Percentiles rank a stretch among this genome's conserved stretches.
phyloP scores from a whole-genome alignment of 2,113 vertebrate species.

The Mesocricetus auratus region DNA sequence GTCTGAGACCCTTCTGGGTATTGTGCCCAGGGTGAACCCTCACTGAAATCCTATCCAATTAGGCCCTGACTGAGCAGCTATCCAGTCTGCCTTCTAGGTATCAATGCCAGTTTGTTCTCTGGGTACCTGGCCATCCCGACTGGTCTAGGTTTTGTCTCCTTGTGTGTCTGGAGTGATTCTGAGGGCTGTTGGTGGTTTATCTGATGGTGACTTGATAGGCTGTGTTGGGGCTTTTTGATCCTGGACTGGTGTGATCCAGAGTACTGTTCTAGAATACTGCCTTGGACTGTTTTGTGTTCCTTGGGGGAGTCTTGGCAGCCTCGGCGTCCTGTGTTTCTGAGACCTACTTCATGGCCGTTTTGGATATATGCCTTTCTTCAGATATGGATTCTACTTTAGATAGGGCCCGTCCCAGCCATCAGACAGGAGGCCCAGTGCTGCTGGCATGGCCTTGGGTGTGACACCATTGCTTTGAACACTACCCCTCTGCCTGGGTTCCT shows the following conservation, averaged over 20 bases:
- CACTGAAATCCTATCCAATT: background rate
- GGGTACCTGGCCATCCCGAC: background rate
- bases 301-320: background rate
- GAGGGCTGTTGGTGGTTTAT: background rate
- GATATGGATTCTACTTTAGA: background rate
- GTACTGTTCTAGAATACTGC: background rate
- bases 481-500: constrained; percentile 37
- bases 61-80: background rate
- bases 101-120: background rate
- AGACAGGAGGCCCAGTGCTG: background rate
- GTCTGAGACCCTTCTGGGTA: background rate
- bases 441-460: background rate
- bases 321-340: background rate
- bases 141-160: background rate
- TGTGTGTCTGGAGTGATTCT: background rate
- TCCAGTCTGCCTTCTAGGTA: background rate
- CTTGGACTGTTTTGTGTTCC: background rate
- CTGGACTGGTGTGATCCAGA: background rate
- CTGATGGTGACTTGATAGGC: background rate
- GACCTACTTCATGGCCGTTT: background rate
- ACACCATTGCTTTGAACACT: background rate
- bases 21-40: background rate
- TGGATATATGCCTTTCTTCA: background rate
- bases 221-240: background rate
- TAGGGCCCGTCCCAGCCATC: background rate